A percentile compares a stretch with the other conserved stretches of the same genome.
phyloP scores from a whole-genome alignment of 2,113 vertebrate species.

The Piprites chloris region DNA sequence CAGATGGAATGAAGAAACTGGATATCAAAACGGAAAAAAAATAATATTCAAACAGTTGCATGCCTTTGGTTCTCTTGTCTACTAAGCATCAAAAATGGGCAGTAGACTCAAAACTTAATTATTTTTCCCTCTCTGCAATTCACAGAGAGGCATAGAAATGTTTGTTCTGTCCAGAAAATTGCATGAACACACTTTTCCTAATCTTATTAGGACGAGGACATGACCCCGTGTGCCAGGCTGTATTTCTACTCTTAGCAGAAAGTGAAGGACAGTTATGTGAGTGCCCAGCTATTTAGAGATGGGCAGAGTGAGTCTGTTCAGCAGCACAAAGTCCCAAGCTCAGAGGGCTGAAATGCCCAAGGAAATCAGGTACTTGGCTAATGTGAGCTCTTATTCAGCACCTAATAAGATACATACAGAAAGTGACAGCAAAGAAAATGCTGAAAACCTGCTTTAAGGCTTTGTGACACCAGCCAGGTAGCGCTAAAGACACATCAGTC shows the following conservation, averaged over 20 bases:
- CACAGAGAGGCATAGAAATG: background rate
- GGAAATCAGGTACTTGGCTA: background rate
- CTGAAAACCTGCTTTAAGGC: slow-evolving; percentile 24
- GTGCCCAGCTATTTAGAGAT: background rate
- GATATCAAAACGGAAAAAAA: background rate
- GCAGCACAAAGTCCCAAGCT: background rate
- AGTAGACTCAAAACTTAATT: background rate
- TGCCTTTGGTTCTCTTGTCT: background rate
- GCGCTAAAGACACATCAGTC: background rate
- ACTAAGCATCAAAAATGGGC: background rate
- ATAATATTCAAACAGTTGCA: background rate
- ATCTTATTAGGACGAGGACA: background rate
- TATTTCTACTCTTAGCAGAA: background rate
- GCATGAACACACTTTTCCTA: background rate
- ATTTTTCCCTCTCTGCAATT: background rate
- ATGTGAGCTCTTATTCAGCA: background rate
- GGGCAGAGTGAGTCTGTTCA: background rate
- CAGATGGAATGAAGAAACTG: background rate
- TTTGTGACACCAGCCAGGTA: background rate
- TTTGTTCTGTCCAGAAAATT: background rate
- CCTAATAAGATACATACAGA: background rate
- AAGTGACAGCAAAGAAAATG: slow-evolving; percentile 4
- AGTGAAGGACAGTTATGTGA: background rate
- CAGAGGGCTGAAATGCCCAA: background rate
- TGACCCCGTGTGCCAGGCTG: background rate